Evolutionary conservation across 2,797 vertebrate species (phyloP).

Genomic region (Chromis chromis): DNA sequence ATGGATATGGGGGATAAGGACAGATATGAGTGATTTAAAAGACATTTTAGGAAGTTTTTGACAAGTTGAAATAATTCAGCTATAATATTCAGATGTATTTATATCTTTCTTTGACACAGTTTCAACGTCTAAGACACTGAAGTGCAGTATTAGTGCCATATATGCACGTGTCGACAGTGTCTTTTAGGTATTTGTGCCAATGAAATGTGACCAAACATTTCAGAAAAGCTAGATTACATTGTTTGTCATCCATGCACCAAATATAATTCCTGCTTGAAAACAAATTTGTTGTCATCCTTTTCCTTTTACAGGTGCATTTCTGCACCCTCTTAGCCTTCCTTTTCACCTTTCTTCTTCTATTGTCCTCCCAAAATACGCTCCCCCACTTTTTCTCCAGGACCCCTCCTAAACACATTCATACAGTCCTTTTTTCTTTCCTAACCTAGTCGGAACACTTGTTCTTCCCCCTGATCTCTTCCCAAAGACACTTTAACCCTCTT

Average conservation of each 20-base stretch:
- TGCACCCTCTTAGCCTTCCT: neutral
- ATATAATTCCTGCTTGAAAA: conserved; percentile 2
- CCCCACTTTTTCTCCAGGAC: conserved; percentile 1
- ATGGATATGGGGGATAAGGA: neutral
- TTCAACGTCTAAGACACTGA: no score
- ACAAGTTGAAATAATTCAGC: no score
- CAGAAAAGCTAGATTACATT: neutral
- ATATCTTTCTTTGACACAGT: no score
- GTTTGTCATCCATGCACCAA: neutral
- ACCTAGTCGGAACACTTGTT: conserved; percentile 18
- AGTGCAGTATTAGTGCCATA: no score
- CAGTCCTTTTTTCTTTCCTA: conserved; percentile 3
- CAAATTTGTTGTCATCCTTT: neutral
- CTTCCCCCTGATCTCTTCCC: conserved; percentile 30
- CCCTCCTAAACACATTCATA: conserved; percentile 19
- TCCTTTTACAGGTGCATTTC: neutral
- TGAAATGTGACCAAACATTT: no score
- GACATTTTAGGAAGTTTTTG: no score
- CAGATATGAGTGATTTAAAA: neutral
- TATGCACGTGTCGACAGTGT: no score
- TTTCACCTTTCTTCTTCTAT: neutral
- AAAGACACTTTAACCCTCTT: conserved; percentile 42
- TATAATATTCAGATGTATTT: no score
- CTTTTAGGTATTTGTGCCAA: no score
- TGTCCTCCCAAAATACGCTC: neutral